These are phyloP conservation scores for Corapipo altera DNA, from an alignment of 2,113 vertebrate genomes.

Conservation along the genomic window DNA sequence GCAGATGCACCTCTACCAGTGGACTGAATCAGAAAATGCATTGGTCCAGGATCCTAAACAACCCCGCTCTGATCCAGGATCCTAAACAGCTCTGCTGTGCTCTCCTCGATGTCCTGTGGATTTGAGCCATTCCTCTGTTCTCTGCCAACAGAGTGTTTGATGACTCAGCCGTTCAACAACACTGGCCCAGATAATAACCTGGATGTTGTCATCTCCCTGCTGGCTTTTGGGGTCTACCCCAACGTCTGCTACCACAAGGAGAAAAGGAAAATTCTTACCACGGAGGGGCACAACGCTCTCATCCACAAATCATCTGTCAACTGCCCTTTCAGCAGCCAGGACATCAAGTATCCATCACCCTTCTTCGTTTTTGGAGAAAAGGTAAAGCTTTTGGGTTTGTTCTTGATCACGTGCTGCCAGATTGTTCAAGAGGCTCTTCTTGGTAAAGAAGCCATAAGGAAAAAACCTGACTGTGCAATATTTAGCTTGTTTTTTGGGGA, in stretches of 20 bases:
- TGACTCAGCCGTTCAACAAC: constrained; percentile 90
- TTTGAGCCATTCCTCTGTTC: constrained; percentile 1
- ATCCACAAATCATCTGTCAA: constrained; percentile 97
- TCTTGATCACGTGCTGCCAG: neutral
- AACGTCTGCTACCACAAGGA: constrained; percentile 98
- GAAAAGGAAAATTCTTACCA: constrained; percentile 94
- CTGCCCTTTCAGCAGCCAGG: constrained; percentile 94
- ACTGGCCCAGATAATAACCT: constrained; percentile 91
- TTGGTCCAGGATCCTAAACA: neutral
- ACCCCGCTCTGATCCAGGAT: neutral
- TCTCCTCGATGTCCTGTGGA: neutral
- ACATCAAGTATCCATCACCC: constrained; percentile 88
- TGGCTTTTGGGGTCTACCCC: constrained; percentile 92
- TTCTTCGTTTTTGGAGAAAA: constrained; percentile 98
- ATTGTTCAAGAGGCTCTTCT: neutral
- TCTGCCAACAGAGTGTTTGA: constrained; percentile 81
- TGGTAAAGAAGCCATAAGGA: neutral
- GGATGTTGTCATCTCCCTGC: constrained; percentile 92
- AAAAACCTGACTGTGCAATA: neutral
- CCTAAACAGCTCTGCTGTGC: neutral
- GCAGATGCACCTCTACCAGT: neutral
- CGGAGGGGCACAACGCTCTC: constrained; percentile 93
- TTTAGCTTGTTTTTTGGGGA: neutral
- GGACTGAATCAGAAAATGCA: neutral
- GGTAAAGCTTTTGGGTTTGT: constrained; percentile 68